phyloP scores from a whole-genome alignment of 37 sponge, comb jelly and placozoan genomes.

The Sycon ciliatum region DNA sequence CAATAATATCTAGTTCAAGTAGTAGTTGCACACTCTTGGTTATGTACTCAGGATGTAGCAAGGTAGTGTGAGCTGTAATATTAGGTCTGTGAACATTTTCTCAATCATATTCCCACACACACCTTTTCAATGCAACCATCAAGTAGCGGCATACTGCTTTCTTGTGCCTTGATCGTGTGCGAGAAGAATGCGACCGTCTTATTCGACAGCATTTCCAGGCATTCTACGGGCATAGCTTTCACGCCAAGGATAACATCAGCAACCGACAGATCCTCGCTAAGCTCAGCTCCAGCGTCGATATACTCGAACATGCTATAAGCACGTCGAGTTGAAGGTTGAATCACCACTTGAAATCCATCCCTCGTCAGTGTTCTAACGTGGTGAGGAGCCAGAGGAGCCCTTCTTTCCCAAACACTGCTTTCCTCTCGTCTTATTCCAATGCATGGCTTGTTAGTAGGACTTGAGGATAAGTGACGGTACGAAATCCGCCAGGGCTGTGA shows the following conservation, averaged over 20 bases:
- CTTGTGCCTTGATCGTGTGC: constrained; percentile 96
- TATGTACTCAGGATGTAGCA: too few relatives aligned
- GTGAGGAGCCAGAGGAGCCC: constrained; percentile 85
- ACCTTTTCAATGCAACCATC: constrained; percentile 79
- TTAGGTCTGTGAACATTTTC: too few relatives aligned
- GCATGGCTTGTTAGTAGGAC: too few relatives aligned
- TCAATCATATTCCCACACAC: not conserved
- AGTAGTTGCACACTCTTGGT: too few relatives aligned
- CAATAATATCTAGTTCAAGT: constrained; percentile 1
- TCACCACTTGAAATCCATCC: constrained; percentile 62
- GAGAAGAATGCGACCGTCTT: constrained; percentile 93
- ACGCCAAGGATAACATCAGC: constrained; percentile 77
- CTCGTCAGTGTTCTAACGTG: constrained; percentile 70
- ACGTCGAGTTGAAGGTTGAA: constrained; percentile 85
- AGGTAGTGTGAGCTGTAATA: too few relatives aligned
- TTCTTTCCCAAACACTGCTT: constrained; percentile 84
- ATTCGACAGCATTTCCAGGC: constrained; percentile 53
- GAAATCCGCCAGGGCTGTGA: too few relatives aligned
- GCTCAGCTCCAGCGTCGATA: constrained; percentile 66
- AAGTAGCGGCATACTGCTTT: constrained; percentile 81
- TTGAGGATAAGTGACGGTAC: too few relatives aligned
- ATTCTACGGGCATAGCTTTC: constrained; percentile 52
- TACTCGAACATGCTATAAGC: constrained; percentile 84
- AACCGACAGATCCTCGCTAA: constrained; percentile 72
- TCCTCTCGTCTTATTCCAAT: constrained; percentile 89